Base-by-base conservation (phyloP, 2,113 vertebrate genomes). In the Bos taurus region DNA sequence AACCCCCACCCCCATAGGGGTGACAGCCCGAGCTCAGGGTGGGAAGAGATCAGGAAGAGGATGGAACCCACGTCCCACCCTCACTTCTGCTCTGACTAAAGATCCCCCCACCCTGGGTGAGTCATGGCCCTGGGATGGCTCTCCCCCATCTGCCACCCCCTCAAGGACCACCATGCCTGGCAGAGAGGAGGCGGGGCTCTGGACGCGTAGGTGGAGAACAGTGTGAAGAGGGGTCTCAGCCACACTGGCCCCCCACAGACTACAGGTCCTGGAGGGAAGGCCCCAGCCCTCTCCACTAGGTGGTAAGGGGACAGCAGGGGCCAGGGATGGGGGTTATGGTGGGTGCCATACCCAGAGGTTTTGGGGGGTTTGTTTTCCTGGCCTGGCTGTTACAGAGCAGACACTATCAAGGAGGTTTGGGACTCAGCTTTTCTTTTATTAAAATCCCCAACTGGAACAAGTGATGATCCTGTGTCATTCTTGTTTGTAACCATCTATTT, bases 381-480 rank as follows among this genome's bases (percentile, higher is more conserved):
- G 56, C 56, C 67, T 88, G 28, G 7, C 28, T 62, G 15, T 86
- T 26, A 88, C 9, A 83, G 54, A 85, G 40, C 17, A 56, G n/a
- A 85, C 56, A 43, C 16, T 67, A 30, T 84, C 43, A 91, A 56
- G 13, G 48, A 81, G 33, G 21, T 74, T 33, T 91, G 86, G 46
- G 25, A 52, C 52, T 84, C 36, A 19, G 50, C 15, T 59, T 81
- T 84, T 67, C 52, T 82, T 60, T 33, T 19, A 43, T 43, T 74
- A 90, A 96, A 95, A 88, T 80, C 56, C 62, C 33, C 77, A 78
- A 25, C 50, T 48, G 94, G 96, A 95, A 64, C 36, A 57, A 90
- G 82, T 83, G 74, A 88, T 48, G 28, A 50, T 56, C 50, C 89
- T n/a, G 46, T 92, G 91, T 81, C 77, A 11, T 90, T 88, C 78